A percentile compares a stretch with the other conserved stretches of the same genome.
Conservation (phyloP, 2,113 vertebrate species). For the Gallinago media region DNA sequence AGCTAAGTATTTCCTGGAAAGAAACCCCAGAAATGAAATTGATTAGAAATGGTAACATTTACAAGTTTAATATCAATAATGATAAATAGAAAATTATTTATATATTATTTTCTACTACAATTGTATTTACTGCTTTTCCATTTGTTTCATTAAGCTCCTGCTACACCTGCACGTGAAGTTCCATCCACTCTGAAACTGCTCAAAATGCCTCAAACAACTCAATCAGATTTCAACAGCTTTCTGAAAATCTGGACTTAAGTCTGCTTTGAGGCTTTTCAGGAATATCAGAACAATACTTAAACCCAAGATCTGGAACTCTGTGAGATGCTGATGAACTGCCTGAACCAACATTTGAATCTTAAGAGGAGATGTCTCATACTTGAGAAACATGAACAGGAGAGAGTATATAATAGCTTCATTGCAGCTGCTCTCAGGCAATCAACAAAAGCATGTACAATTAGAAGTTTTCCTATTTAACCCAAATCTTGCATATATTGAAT, state of each 20-base stretch:
- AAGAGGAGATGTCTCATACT: not conserved
- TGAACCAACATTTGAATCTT: not conserved
- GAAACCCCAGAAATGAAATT: not conserved
- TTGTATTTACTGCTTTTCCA: not conserved
- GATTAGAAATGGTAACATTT: not conserved
- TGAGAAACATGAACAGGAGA: not conserved
- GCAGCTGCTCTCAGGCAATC: not conserved
- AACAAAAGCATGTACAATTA: not conserved
- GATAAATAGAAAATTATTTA: not conserved
- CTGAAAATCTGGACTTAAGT: not conserved
- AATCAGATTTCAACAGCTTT: not conserved
- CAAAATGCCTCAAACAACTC: not conserved
- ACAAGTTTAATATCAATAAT: not conserved
- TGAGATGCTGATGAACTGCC: not conserved
- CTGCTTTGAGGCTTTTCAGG: not conserved
- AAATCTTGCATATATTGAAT: not conserved
- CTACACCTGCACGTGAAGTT: not conserved
- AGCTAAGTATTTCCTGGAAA: not conserved
- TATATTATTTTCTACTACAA: not conserved
- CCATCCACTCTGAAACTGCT: not conserved
- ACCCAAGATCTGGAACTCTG: not conserved
- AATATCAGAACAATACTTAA: not conserved
- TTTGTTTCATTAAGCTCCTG: not conserved
- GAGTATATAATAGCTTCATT: not conserved
- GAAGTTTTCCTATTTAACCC: not conserved